Evolutionary conservation across 2,888 invertebrate genomes (phyloP).

Genomic region (Diarsia mendica): DNA sequence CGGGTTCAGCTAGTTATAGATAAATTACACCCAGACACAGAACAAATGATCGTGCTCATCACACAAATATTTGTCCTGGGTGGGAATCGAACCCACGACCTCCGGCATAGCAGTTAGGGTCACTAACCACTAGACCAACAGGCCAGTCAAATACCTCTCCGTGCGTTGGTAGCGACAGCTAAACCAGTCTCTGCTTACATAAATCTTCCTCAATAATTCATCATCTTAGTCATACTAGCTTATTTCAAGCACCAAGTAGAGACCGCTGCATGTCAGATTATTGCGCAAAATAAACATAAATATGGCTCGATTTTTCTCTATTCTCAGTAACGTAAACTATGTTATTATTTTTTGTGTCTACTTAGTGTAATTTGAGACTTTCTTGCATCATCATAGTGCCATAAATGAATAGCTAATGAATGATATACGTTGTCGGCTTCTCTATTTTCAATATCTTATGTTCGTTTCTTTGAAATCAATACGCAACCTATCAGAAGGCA

Average conservation of each 20-base stretch:
- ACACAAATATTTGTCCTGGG: too few species aligned
- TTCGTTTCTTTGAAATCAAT: constrained; percentile 10
- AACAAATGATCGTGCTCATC: too few species aligned
- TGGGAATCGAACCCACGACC: too few species aligned
- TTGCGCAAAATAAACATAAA: constrained; percentile 29
- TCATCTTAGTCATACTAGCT: constrained; percentile 43
- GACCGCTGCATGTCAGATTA: constrained; percentile 9
- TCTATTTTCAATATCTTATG: constrained; percentile 21
- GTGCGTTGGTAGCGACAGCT: constrained; percentile 12
- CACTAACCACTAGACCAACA: too few species aligned
- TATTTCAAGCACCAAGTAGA: constrained; percentile 11
- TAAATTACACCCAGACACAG: too few species aligned
- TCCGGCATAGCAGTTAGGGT: too few species aligned
- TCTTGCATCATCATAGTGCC: constrained; percentile 33
- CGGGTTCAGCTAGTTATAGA: too few species aligned
- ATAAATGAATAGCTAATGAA: not conserved
- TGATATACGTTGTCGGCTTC: constrained; percentile 11
- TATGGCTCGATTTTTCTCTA: not conserved
- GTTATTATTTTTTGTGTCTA: constrained; percentile 22
- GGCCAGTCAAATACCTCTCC: too few species aligned
- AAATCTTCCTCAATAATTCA: constrained; percentile 49
- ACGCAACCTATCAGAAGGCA: not conserved
- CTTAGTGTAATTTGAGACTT: constrained; percentile 45
- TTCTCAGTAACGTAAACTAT: constrained; percentile 19
- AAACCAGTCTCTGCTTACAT: constrained; percentile 23